A percentile compares a stretch with the other conserved stretches of the same genome.
phyloP scores from a whole-genome alignment of 2,888 invertebrate species.

The Zhuqinia jingwanae region DNA sequence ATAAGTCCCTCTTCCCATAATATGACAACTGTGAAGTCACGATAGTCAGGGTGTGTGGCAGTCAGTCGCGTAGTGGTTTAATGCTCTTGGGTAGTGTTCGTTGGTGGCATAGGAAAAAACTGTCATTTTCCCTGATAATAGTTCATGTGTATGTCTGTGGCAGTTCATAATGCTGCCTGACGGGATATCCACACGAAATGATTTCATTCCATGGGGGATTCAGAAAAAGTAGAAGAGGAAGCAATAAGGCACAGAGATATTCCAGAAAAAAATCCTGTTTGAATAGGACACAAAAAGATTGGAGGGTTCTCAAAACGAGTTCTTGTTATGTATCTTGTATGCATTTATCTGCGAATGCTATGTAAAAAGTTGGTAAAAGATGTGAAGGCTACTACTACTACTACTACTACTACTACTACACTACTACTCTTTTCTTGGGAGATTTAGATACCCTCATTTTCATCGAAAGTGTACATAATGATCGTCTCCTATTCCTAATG shows the following conservation, averaged over 20 bases:
- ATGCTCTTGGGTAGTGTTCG: too few species aligned
- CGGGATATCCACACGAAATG: not conserved
- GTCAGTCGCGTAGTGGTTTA: not conserved
- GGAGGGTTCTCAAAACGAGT: not conserved
- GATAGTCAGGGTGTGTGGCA: not conserved
- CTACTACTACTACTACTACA: too few species aligned
- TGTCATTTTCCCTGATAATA: not conserved
- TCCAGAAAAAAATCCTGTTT: not conserved
- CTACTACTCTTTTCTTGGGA: slow-evolving; percentile 47
- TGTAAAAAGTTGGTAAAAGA: not conserved
- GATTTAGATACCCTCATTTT: slow-evolving; percentile 45
- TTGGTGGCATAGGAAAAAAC: not conserved
- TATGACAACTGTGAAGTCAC: slow-evolving; percentile 34
- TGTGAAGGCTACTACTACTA: not conserved
- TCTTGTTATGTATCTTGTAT: not conserved
- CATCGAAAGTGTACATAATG: slow-evolving; percentile 15
- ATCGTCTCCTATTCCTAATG: slow-evolving; percentile 4
- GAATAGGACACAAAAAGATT: not conserved
- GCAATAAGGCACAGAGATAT: not conserved
- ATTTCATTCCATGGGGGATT: not conserved
- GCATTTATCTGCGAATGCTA: not conserved
- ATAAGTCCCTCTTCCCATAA: not conserved
- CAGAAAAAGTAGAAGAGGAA: slow-evolving; percentile 5
- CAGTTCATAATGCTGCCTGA: not conserved
- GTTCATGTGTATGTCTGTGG: not conserved